A percentile compares a stretch with the other conserved stretches of the same genome.
Evolutionary conservation across 2,888 invertebrate species (phyloP).

Genomic region (Pantelozetes paolii): DNA sequence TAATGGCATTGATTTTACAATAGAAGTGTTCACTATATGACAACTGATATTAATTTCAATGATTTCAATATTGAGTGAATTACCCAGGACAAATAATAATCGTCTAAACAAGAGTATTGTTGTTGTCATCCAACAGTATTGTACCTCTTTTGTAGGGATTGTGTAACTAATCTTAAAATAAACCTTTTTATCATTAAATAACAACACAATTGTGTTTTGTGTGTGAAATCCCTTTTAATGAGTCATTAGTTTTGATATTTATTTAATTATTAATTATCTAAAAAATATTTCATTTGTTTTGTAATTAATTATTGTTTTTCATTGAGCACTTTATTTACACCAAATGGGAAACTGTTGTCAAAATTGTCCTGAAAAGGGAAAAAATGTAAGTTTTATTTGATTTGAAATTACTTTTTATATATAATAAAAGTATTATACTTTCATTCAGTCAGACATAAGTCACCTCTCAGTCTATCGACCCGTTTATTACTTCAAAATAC

Average conservation of each 20-base stretch:
- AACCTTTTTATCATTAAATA: too few species aligned
- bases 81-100: background rate
- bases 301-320: background rate
- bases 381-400: background rate
- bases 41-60: background rate
- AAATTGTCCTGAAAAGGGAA: background rate
- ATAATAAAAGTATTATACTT: background rate
- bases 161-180: too few species aligned
- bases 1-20: too few species aligned
- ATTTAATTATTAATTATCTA: background rate
- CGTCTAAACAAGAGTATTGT: too few species aligned
- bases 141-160: too few species aligned
- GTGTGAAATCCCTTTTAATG: background rate
- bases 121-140: too few species aligned
- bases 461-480: background rate
- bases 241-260: background rate
- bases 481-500: slow-evolving; percentile 25
- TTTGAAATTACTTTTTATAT: background rate
- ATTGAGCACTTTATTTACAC: background rate
- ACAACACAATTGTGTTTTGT: background rate
- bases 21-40: too few species aligned
- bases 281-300: background rate
- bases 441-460: background rate
- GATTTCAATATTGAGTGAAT: too few species aligned
- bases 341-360: background rate